A percentile compares a stretch with the other conserved stretches of the same genome.
Evolutionary conservation across 2,113 vertebrate genomes (phyloP).

Genomic region (Myotis brandtii): DNA sequence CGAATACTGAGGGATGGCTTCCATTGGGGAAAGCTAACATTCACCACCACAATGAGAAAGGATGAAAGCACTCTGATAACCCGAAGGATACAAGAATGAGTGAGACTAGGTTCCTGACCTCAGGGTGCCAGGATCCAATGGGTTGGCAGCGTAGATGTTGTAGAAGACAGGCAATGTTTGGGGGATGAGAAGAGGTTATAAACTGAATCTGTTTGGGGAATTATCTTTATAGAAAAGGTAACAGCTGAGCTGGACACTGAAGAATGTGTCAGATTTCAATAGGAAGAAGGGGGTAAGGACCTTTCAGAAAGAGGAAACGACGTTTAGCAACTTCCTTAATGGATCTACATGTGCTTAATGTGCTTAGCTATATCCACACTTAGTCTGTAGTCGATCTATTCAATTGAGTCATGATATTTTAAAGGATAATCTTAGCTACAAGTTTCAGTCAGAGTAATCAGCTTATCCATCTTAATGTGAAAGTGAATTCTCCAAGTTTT

Average conservation of each 20-base stretch:
- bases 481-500: conserved; percentile 21
- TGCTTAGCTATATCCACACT: not conserved
- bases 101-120: not conserved
- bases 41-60: not conserved
- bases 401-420: not conserved
- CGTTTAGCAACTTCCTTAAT: not conserved
- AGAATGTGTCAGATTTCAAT: not conserved
- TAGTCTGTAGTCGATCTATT: not conserved
- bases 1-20: no score
- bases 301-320: not conserved
- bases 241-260: not conserved
- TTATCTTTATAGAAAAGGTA: not conserved
- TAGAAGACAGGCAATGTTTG: not conserved
- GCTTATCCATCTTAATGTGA: not conserved
- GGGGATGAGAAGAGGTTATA: not conserved
- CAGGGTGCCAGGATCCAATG: not conserved
- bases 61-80: not conserved
- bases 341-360: not conserved
- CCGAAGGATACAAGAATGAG: not conserved
- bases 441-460: not conserved
- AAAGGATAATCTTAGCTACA: not conserved
- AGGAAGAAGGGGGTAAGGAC: not conserved
- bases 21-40: not conserved
- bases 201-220: not conserved
- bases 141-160: not conserved